Evolutionary conservation across 1,140 invertebrate species (phyloP), one percentile per base, ranked within the genome.

Genomic region (Mercenaria mercenaria): DNA sequence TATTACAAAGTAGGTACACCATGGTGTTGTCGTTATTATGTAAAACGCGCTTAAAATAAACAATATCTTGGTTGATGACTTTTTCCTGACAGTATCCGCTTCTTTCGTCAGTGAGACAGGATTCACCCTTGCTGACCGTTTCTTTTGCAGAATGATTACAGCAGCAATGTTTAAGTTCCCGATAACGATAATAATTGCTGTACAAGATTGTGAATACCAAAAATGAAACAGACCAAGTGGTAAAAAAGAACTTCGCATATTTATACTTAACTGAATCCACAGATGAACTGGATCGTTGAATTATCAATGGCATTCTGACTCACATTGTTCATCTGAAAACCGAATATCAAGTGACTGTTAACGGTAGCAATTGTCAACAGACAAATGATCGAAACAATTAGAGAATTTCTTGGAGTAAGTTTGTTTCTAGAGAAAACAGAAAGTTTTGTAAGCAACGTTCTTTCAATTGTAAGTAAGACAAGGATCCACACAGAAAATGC

Each of bases 391-490:
- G 76, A 47, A 6, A 41, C 76, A n/a, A 32, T 50, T 4, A 43
- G 23, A n/a, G 76, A 59, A 3, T 39, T 84, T 47, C 29, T 37
- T 15, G 32, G 56, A 23, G 81, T 64, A 10, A 67, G 26, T 20
- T 41, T 67, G 11, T 23, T 43, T 67, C 43, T 20, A 13, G 61
- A 34, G 20, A 43, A 11, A n/a, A 39, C 20, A 11, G 81, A 61
- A 13, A 23, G 32, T 47, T 69, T 67, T 18, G 64, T 69, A 0
- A 69, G 13, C 34, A 84, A 26, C n/a, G 47, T 37, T 10, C 81
- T 10, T 32, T 84, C 81, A 26, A 84, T 69, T 1, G 81, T 84
- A 10, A 84, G 8, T n/a, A 47, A 84, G 10, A 84, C 81, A 6
- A 84, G 59, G 29, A 84, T 37, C 61, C 81, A 84, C 1, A 37